phyloP scores from a whole-genome alignment of 2,888 invertebrate genomes.

The Scaptomyza flava region DNA sequence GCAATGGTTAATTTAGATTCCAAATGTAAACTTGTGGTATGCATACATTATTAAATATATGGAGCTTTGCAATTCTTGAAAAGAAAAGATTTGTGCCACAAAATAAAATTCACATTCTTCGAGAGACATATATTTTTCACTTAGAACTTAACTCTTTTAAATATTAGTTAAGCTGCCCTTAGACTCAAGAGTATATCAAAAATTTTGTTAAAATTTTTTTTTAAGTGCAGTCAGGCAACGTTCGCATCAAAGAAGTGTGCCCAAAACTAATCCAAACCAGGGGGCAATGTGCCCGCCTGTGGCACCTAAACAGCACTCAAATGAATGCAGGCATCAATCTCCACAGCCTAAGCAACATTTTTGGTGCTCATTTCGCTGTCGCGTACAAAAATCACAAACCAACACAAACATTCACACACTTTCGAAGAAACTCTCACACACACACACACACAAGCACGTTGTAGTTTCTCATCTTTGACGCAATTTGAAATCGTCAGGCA shows the following conservation, averaged over 20 bases:
- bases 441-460: conserved; percentile 8
- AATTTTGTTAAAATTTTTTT: too few species aligned
- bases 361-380: conserved; percentile 67
- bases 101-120: too few species aligned
- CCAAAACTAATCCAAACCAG: conserved; percentile 11
- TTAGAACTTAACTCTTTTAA: too few species aligned
- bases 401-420: conserved; percentile 15
- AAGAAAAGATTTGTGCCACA: too few species aligned
- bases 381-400: conserved; percentile 56
- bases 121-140: too few species aligned
- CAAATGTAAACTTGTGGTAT: too few species aligned
- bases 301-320: conserved; percentile 54
- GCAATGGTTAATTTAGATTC: too few species aligned
- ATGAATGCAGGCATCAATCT: conserved; percentile 71
- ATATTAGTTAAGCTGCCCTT: too few species aligned
- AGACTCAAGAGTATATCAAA: too few species aligned
- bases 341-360: conserved; percentile 65
- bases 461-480: conserved; percentile 68
- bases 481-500: conserved; percentile 70
- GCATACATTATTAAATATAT: too few species aligned
- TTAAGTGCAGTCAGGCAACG: conserved; percentile 20
- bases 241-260: conserved; percentile 14
- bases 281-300: conserved; percentile 31
- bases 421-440: conserved; percentile 3
- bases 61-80: too few species aligned